A percentile compares a stretch with the other conserved stretches of the same genome.
These are phyloP conservation scores for Ceratosolen solmsi DNA, from an alignment of 1,140 invertebrate species.

Conservation along the genomic window DNA sequence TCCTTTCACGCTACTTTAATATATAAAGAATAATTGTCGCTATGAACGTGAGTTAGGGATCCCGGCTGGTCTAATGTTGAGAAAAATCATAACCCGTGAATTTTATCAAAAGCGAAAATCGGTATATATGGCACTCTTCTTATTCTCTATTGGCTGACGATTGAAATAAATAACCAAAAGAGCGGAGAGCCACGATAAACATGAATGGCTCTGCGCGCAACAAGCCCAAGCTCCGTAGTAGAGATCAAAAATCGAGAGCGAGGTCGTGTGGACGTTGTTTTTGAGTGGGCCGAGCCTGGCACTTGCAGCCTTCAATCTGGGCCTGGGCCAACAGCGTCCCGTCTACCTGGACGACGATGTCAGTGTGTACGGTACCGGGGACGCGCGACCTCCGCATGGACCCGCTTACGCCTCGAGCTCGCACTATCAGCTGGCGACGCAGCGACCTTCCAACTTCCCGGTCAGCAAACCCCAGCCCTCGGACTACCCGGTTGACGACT, in stretches of 20 bases:
- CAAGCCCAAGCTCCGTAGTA: not conserved
- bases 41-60: no score
- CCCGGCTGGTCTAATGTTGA: no score
- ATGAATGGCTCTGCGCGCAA: not conserved
- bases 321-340: constrained; percentile 57
- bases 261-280: not conserved
- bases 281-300: constrained; percentile 8
- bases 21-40: no score
- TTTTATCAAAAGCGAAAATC: not conserved
- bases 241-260: not conserved
- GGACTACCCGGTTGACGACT: constrained; percentile 60
- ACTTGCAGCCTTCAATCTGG: constrained; percentile 28
- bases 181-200: not conserved
- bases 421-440: constrained; percentile 37
- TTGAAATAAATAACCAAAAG: not conserved
- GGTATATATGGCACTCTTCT: not conserved
- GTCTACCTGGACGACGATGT: constrained; percentile 69
- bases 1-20: no score
- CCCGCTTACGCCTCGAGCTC: constrained; percentile 16
- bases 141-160: not conserved
- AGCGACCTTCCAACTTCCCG: constrained; percentile 63
- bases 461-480: constrained; percentile 46
- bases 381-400: not conserved
- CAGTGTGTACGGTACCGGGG: constrained; percentile 60
- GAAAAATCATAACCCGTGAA: not conserved